Evolutionary conservation across 2,888 invertebrate genomes (phyloP), one percentile per base, ranked within the genome.

Genomic region (Aphodius sticticus): DNA sequence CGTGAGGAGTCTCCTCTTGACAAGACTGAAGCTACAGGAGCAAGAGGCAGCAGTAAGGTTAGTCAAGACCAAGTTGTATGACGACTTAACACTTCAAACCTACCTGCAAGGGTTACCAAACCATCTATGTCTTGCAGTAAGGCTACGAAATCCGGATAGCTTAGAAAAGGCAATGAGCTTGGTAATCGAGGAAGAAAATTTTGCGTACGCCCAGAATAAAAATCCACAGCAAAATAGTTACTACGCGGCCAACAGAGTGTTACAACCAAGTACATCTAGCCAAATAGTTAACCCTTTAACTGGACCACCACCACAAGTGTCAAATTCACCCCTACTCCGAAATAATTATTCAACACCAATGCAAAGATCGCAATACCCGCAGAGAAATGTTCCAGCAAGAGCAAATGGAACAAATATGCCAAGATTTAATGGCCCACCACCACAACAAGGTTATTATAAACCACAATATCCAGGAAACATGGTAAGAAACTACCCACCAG

Each of bases 161-260:
- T 26, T 70, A 70, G 71, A 70, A 70, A 26, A 16, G 4, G 71
- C 71, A 70, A 70, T 70, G n/a, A 70, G 71, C 14, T 14, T 16
- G 16, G 71, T 70, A 5, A 26, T 70, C 1, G 71, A 70, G n/a
- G 71, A 70, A 14, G 71, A 70, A 70, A 70, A 70, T 14, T 70
- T 70, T 70, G 71, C 71, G 4, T 70, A 70, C 26, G 71, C 71
- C 7, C 71, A 70, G 14, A 14, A 14, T 26, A 70, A 14, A 26
- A 3, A 70, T 70, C 71, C 16, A 70, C 71, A 70, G 7, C 9
- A 12, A 16, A 70, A 70, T 14, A 16, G 6, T 9, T 14, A 16
- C 71, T 9, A 14, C 6, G 53, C 9, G 12, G 53, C 26, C 26
- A 53, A 53, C 12, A 53, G 6, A 12, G 53, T 53, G 9, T 12